phyloP scores from a whole-genome alignment of 2,797 vertebrate species.

The Malacoraja senta region DNA sequence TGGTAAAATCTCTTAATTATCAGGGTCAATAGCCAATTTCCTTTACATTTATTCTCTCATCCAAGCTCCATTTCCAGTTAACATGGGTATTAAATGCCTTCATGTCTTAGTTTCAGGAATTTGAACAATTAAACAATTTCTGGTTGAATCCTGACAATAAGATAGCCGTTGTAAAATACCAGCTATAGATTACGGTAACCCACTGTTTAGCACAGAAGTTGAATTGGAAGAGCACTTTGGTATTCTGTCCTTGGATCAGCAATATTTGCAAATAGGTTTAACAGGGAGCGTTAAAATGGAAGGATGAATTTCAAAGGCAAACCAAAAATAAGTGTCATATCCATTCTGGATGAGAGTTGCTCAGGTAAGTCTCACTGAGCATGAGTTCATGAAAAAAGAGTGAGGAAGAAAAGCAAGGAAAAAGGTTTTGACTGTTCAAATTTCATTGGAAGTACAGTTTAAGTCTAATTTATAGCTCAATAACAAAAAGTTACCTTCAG shows the following conservation, averaged over 20 bases:
- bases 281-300: background rate
- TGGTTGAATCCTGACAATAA: background rate
- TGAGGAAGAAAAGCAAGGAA: background rate
- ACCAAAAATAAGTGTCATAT: background rate
- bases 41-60: background rate
- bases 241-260: background rate
- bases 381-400: background rate
- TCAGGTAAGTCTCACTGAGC: background rate
- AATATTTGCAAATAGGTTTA: background rate
- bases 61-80: conserved; percentile 21
- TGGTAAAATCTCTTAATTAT: background rate
- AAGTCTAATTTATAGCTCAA: too few species aligned
- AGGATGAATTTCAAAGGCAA: conserved; percentile 8
- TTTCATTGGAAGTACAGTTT: background rate
- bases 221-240: background rate
- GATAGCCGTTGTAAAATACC: background rate
- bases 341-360: background rate
- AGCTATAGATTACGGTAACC: background rate
- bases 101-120: background rate
- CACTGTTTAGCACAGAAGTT: background rate
- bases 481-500: too few species aligned
- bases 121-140: background rate
- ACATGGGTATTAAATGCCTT: background rate
- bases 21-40: background rate
- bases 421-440: background rate